A percentile compares a stretch with the other conserved stretches of the same genome.
Conservation (phyloP, 37 sponge, comb jelly and placozoan genomes). For the Hormiphora californensis region DNA sequence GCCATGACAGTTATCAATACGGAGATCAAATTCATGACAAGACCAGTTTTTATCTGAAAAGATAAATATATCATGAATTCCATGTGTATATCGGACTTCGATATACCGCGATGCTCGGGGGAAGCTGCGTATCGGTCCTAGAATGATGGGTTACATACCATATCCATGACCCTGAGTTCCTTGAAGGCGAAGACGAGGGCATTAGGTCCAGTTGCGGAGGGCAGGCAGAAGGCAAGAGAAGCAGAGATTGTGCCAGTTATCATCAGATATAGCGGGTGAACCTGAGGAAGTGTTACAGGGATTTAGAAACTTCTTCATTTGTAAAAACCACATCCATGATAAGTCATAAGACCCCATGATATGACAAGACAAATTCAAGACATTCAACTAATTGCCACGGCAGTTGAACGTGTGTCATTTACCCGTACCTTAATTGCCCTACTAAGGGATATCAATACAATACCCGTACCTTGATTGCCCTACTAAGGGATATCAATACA, state of each 20-base stretch:
- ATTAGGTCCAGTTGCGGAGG: slow-evolving; percentile 91
- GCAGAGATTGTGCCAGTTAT: slow-evolving; percentile 81
- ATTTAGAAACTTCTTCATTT: too few relatives aligned
- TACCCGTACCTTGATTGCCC: slow-evolving; percentile 14
- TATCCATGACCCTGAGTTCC: slow-evolving; percentile 71
- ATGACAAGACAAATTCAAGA: too few relatives aligned
- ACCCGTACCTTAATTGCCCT: not conserved
- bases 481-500: slow-evolving; percentile 58
- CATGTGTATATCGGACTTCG: too few relatives aligned
- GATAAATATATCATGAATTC: too few relatives aligned
- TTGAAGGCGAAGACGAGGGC: slow-evolving; percentile 91
- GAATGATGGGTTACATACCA: too few relatives aligned
- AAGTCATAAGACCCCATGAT: too few relatives aligned
- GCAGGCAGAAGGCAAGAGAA: slow-evolving; percentile 90
- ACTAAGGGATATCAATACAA: slow-evolving; percentile 59
- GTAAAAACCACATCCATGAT: too few relatives aligned
- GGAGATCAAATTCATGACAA: not conserved
- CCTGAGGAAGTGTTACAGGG: not conserved
- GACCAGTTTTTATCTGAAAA: slow-evolving; percentile 14
- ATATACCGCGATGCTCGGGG: too few relatives aligned
- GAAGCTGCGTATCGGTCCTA: too few relatives aligned
- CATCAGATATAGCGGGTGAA: slow-evolving; percentile 90
- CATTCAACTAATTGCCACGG: too few relatives aligned
- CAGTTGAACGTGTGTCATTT: too few relatives aligned
- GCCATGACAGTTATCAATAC: not conserved